Conservation (phyloP, 2,113 vertebrate genomes). For the Lepisosteus oculatus region DNA sequence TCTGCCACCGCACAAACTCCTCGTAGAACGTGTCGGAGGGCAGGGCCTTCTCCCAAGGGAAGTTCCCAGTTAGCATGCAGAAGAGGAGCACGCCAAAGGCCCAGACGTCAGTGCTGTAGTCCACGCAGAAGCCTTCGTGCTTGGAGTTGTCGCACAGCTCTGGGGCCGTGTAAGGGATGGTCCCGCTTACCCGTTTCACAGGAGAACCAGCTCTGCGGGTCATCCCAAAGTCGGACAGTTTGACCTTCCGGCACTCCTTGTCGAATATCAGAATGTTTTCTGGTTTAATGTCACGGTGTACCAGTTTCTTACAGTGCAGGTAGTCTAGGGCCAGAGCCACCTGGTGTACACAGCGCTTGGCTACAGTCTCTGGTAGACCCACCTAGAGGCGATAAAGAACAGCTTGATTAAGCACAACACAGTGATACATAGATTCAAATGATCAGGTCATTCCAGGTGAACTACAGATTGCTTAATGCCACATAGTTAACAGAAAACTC, state of each 20-base stretch:
- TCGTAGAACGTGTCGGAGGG: conserved; percentile 76
- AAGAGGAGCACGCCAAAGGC: conserved; percentile 80
- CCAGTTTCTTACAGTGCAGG: conserved; percentile 74
- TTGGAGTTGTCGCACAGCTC: conserved; percentile 73
- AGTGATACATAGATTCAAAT: no score
- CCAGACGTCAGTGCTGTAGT: conserved; percentile 78
- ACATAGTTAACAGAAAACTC: no score
- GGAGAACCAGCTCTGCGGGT: conserved; percentile 72
- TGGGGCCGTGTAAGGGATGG: conserved; percentile 78
- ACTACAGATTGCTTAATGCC: no score
- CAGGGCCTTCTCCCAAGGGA: conserved; percentile 80
- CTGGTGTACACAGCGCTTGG: conserved; percentile 78
- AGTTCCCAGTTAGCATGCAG: conserved; percentile 81
- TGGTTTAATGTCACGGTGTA: conserved; percentile 78
- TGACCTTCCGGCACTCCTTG: conserved; percentile 75
- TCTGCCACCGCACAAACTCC: conserved; percentile 79
- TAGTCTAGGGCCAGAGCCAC: conserved; percentile 76
- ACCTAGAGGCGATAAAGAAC: conserved; percentile 44
- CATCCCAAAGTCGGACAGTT: conserved; percentile 80
- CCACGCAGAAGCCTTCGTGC: conserved; percentile 73
- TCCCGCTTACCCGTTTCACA: conserved; percentile 76
- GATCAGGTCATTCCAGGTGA: no score
- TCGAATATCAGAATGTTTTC: conserved; percentile 82
- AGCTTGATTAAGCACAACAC: no score
- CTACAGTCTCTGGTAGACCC: conserved; percentile 70